Conservation (phyloP, 2,113 vertebrate species). For the Alligator sinensis region DNA sequence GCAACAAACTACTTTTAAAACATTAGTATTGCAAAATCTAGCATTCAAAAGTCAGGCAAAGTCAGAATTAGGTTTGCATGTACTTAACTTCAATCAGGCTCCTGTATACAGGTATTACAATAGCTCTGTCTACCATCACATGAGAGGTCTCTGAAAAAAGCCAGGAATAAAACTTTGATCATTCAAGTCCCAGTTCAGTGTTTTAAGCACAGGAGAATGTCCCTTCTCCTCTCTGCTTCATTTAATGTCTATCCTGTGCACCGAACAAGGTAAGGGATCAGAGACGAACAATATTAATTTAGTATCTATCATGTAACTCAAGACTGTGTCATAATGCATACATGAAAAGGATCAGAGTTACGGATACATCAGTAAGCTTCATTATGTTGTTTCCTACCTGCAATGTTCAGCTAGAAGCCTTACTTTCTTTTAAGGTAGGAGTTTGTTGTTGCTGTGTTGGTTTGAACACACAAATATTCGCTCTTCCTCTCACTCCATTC, state of each 20-base stretch:
- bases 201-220: fast-evolving
- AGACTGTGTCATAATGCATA: background rate
- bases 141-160: fast-evolving
- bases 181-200: background rate
- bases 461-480: too few species aligned
- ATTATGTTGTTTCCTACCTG: background rate
- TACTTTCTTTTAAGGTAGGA: background rate
- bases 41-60: too few species aligned
- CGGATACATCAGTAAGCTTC: background rate
- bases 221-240: background rate
- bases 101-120: fast-evolving
- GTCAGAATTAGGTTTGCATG: fast-evolving
- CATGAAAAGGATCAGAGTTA: background rate
- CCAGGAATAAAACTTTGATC: fast-evolving
- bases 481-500: background rate
- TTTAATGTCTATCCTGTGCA: background rate
- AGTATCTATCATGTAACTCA: background rate
- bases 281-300: background rate
- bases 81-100: fast-evolving
- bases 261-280: background rate
- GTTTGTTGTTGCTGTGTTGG: background rate
- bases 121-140: fast-evolving
- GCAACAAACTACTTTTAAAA: too few species aligned
- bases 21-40: too few species aligned
- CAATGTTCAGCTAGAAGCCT: background rate